phyloP scores from a whole-genome alignment of 2,113 vertebrate genomes.

The Larimichthys polyactis region DNA sequence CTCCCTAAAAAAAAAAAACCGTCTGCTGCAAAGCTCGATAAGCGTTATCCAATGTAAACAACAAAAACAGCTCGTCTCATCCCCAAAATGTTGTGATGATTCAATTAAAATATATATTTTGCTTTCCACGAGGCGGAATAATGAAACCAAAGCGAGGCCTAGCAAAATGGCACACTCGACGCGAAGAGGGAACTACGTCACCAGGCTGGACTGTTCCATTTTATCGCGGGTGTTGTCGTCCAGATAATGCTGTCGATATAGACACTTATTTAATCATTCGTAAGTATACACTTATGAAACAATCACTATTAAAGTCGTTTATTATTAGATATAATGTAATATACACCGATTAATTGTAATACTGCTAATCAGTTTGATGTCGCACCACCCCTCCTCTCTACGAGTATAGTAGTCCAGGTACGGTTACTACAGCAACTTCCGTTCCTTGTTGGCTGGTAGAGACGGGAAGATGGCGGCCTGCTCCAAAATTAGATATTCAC shows the following conservation, averaged over 20 bases:
- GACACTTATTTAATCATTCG: rapidly evolving
- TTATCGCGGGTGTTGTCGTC: background rate
- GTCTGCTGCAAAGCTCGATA: background rate
- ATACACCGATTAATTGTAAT: rapidly evolving
- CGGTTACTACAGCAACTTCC: constrained; percentile 22
- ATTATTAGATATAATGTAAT: background rate
- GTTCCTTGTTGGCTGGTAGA: constrained; percentile 1
- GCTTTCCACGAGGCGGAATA: constrained; percentile 59
- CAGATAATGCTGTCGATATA: background rate
- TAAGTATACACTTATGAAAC: background rate
- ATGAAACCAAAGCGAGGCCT: constrained; percentile 35
- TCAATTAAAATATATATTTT: background rate
- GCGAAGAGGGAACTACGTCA: constrained; percentile 79
- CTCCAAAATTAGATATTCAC: background rate
- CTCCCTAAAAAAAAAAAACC: background rate
- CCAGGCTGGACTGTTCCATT: constrained; percentile 29
- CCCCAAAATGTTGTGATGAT: background rate
- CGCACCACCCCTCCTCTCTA: rapidly evolving
- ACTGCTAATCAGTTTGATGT: background rate
- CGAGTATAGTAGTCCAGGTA: background rate
- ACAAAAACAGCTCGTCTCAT: background rate
- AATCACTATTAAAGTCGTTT: rapidly evolving
- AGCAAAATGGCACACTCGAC: constrained; percentile 73
- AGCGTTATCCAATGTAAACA: background rate
- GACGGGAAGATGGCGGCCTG: constrained; percentile 58